A percentile compares a stretch with the other conserved stretches of the same genome.
Conservation (phyloP, 2,888 invertebrate genomes). For the Mesoligia furuncula region DNA sequence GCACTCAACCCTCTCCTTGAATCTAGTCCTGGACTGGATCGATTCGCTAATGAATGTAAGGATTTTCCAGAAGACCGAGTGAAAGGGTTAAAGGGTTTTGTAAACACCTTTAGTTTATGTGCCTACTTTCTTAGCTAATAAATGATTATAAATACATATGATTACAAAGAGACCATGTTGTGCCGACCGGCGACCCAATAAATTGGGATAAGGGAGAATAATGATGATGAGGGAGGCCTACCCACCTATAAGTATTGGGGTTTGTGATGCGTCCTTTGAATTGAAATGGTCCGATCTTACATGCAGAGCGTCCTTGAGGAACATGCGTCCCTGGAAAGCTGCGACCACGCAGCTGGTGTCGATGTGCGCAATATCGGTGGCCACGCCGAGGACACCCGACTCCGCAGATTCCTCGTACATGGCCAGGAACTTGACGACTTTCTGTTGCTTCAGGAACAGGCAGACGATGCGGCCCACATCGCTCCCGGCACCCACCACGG, state of each 20-base stretch:
- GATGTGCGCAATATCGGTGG: slow-evolving; percentile 84
- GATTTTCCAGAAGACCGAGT: not conserved
- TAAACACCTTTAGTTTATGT: not conserved
- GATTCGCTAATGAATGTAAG: not conserved
- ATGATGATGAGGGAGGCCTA: not conserved
- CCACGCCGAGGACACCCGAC: slow-evolving; percentile 79
- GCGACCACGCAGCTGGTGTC: slow-evolving; percentile 83
- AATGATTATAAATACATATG: not conserved
- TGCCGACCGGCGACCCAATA: not conserved
- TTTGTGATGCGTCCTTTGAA: not conserved
- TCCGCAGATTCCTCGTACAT: slow-evolving; percentile 81
- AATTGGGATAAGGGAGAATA: not conserved
- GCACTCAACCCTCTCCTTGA: not conserved
- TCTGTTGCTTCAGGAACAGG: slow-evolving; percentile 84
- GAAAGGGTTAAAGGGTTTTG: not conserved
- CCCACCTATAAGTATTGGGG: not conserved
- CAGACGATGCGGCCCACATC: slow-evolving; percentile 82
- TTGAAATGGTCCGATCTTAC: slow-evolving; percentile 66
- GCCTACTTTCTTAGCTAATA: not conserved
- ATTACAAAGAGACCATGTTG: not conserved
- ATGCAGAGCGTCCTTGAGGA: slow-evolving; percentile 76
- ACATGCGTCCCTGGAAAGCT: slow-evolving; percentile 83
- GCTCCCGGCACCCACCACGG: slow-evolving; percentile 84
- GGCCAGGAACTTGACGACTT: slow-evolving; percentile 77
- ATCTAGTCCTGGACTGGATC: not conserved